These are phyloP conservation scores for Phoronis australis DNA, from an alignment of 2,888 invertebrate species.

Conservation along the genomic window DNA sequence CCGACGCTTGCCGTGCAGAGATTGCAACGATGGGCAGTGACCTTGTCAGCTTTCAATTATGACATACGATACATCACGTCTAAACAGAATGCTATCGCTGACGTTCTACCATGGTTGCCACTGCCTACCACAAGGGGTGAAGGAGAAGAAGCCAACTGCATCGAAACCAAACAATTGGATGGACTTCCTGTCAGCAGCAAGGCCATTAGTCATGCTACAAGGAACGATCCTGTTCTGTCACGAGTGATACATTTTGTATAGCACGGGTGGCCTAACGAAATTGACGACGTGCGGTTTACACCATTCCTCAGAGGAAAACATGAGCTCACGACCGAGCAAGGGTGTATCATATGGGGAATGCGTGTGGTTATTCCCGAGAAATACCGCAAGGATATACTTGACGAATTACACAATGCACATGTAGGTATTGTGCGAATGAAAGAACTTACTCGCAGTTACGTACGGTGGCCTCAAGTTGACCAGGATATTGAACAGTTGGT, in stretches of 20 bases:
- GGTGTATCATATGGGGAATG: constrained; percentile 22
- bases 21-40: constrained; percentile 4
- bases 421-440: constrained; percentile 32
- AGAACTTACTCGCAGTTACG: constrained; percentile 23
- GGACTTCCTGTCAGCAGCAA: background rate
- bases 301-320: constrained; percentile 8
- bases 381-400: constrained; percentile 18
- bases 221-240: constrained; percentile 2
- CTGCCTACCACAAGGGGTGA: background rate
- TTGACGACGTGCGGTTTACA: background rate
- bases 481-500: constrained; percentile 21
- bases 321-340: constrained; percentile 19
- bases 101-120: constrained; percentile 1
- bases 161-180: background rate
- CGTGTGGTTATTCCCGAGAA: constrained; percentile 26
- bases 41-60: constrained; percentile 2
- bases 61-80: background rate
- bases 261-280: constrained; percentile 2
- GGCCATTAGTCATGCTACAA: constrained; percentile 3
- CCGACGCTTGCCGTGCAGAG: constrained; percentile 1
- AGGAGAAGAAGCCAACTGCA: background rate
- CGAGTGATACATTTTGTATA: background rate
- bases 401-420: constrained; percentile 28
- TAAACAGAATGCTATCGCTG: background rate
- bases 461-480: constrained; percentile 30